These are phyloP conservation scores for Sapajus apella DNA, from an alignment of 2,113 vertebrate genomes.

Conservation along the genomic window DNA sequence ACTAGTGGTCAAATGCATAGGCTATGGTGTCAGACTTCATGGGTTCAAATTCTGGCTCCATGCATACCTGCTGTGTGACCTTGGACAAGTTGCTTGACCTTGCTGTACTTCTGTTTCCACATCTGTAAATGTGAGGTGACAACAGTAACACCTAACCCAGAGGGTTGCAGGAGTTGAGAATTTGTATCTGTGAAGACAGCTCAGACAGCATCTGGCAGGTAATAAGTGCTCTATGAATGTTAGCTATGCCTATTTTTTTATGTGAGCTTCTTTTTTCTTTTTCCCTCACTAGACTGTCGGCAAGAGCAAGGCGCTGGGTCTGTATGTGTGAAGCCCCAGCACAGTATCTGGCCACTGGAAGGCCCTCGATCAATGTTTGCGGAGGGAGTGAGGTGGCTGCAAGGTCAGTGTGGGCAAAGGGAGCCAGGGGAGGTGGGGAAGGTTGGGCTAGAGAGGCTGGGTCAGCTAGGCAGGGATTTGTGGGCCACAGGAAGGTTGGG, in stretches of 20 bases:
- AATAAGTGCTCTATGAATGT: background rate
- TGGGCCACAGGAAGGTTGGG: background rate
- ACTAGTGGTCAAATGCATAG: background rate
- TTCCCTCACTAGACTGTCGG: background rate
- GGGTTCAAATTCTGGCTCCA: background rate
- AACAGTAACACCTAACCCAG: too few species aligned
- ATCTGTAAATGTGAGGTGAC: background rate
- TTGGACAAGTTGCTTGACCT: background rate
- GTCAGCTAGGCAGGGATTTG: background rate
- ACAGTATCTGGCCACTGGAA: background rate
- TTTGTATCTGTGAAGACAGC: background rate
- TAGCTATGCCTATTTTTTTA: background rate
- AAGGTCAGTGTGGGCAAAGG: background rate
- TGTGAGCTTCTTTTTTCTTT: background rate
- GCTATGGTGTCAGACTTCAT: background rate
- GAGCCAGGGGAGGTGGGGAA: fast-evolving
- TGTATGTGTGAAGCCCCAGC: background rate
- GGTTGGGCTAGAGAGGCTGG: background rate
- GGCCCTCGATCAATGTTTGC: background rate
- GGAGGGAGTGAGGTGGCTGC: background rate
- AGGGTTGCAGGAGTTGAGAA: background rate
- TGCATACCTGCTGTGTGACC: background rate
- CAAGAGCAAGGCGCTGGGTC: background rate
- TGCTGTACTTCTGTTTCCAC: background rate
- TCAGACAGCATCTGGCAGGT: background rate